Evolutionary conservation across 2,113 vertebrate species (phyloP).

Genomic region (Ciconia boyciana): DNA sequence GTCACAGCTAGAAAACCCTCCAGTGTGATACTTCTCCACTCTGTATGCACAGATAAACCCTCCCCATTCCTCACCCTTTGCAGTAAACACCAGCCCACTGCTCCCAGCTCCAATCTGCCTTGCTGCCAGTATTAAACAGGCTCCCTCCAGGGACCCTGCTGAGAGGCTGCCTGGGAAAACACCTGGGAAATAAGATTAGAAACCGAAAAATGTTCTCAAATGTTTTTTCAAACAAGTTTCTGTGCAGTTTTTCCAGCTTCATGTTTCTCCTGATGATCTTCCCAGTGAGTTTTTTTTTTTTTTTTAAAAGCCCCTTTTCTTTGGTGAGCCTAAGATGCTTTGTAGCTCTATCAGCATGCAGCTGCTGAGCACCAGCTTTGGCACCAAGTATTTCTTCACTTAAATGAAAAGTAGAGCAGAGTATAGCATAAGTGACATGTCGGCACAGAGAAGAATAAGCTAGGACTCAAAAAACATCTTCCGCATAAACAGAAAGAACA

Average conservation of each 20-base stretch:
- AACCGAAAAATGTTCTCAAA: background rate
- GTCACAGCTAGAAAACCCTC: background rate
- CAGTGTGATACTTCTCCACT: background rate
- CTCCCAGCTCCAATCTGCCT: background rate
- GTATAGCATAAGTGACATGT: background rate
- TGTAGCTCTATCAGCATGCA: background rate
- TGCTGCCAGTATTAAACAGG: background rate
- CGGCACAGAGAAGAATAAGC: background rate
- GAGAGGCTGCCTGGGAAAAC: background rate
- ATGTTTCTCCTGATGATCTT: background rate
- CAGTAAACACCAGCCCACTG: background rate
- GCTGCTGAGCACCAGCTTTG: background rate
- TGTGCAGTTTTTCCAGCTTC: background rate
- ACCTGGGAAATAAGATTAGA: background rate
- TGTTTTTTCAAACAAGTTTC: background rate
- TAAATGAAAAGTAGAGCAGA: background rate
- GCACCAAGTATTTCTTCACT: background rate
- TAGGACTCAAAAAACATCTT: background rate
- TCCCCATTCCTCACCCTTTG: rapidly evolving
- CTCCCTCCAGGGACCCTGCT: background rate
- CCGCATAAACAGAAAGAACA: background rate
- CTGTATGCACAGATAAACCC: background rate
- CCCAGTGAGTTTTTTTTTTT: background rate
- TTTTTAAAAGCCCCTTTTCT: background rate
- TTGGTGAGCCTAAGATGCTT: background rate